Evolutionary conservation across 2,888 invertebrate genomes (phyloP).

Genomic region (Cecidostiba fungosa): DNA sequence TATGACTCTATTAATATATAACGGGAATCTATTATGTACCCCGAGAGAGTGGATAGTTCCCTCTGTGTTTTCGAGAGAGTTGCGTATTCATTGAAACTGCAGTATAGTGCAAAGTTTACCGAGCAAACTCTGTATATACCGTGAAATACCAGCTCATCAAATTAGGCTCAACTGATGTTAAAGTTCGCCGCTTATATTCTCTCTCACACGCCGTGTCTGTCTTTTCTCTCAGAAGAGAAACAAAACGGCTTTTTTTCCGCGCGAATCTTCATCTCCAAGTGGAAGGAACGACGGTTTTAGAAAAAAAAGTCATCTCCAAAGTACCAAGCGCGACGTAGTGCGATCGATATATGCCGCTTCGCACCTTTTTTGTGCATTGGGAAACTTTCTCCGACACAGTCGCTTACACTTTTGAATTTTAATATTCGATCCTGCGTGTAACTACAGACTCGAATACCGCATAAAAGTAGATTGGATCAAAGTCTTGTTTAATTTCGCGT

Average conservation of each 20-base stretch:
- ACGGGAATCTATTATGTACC: background rate
- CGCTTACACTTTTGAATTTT: background rate
- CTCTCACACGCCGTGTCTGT: background rate
- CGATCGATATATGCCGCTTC: slow-evolving; percentile 26
- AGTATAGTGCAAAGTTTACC: background rate
- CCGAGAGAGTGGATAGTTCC: background rate
- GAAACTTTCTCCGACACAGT: background rate
- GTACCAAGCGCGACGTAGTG: background rate
- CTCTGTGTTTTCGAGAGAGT: background rate
- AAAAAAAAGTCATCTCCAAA: slow-evolving; percentile 39
- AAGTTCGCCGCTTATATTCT: background rate
- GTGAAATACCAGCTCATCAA: background rate
- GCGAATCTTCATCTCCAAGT: slow-evolving; percentile 30
- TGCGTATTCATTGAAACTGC: background rate
- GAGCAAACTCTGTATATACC: background rate
- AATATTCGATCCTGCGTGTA: no score
- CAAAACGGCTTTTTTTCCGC: background rate
- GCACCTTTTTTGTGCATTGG: background rate
- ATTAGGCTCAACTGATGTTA: background rate
- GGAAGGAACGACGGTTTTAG: background rate
- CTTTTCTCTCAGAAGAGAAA: background rate
- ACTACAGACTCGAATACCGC: no score
- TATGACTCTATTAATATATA: background rate
- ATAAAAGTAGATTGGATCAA: no score
- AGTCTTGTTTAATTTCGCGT: no score